Percentiles rank a stretch among this genome's conserved stretches.
Evolutionary conservation across 2,888 invertebrate species (phyloP).

Genomic region (Patella ulyssiponensis): DNA sequence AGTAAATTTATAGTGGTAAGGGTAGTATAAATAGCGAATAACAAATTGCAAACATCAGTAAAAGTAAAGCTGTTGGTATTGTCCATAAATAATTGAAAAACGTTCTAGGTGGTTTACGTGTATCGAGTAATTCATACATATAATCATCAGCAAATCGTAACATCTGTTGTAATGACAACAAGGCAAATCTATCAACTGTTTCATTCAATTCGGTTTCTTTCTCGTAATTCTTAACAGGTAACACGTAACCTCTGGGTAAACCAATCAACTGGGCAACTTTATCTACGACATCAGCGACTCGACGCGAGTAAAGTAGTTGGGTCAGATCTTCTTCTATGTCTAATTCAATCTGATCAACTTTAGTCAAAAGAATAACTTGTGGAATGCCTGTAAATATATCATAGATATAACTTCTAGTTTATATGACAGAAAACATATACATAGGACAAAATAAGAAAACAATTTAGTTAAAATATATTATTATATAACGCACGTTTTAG

Average conservation of each 20-base stretch:
- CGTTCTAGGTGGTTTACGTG: conserved; percentile 44
- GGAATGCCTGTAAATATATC: conserved; percentile 30
- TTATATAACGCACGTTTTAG: too few species aligned
- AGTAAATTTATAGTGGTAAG: too few species aligned
- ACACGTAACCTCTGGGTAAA: conserved; percentile 35
- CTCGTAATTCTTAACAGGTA: conserved; percentile 47
- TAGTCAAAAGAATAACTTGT: conserved; percentile 41
- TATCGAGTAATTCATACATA: conserved; percentile 31
- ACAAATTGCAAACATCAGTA: conserved; percentile 40
- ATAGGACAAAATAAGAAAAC: conserved; percentile 14
- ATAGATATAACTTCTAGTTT: not conserved
- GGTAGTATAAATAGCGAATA: too few species aligned
- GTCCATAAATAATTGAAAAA: conserved; percentile 36
- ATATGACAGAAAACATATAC: conserved; percentile 34
- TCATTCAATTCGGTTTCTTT: conserved; percentile 35
- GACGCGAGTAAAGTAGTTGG: conserved; percentile 24
- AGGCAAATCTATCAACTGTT: conserved; percentile 34
- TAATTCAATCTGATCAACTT: conserved; percentile 40
- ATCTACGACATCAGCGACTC: conserved; percentile 29
- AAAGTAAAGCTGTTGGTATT: conserved; percentile 13
- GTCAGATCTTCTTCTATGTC: conserved; percentile 33
- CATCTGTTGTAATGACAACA: conserved; percentile 36
- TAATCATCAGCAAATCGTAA: conserved; percentile 37
- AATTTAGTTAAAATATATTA: too few species aligned
- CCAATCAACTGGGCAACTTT: conserved; percentile 35